These are phyloP conservation scores for Oryctes rhinoceros DNA, from an alignment of 1,140 invertebrate species.

Conservation along the genomic window DNA sequence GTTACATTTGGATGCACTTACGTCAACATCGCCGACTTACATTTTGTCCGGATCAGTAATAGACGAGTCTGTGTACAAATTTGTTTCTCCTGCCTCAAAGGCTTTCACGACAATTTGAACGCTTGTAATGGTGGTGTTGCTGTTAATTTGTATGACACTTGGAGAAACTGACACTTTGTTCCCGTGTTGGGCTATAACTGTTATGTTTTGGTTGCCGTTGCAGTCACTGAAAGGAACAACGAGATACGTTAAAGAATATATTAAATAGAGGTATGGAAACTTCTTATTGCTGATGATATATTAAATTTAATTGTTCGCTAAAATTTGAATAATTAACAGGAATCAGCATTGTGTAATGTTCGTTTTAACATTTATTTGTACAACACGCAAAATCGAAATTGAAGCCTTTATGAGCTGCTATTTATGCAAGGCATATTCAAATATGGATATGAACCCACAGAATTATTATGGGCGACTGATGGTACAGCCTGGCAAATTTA, in stretches of 20 bases:
- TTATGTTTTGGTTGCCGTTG: neutral
- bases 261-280: no score
- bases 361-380: no score
- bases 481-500: no score
- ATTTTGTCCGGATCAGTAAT: neutral
- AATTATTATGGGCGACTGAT: no score
- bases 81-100: slow-evolving; percentile 3
- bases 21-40: neutral
- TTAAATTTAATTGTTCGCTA: no score
- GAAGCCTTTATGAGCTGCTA: no score
- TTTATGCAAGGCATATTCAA: no score
- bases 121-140: neutral
- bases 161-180: neutral
- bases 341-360: no score
- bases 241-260: neutral
- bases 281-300: no score
- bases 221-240: neutral
- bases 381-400: no score
- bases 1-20: neutral
- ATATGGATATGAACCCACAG: no score
- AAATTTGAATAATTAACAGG: no score
- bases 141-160: neutral
- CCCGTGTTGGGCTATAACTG: neutral
- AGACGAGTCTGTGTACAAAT: neutral
- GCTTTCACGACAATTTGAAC: neutral